These are phyloP conservation scores for Actinia equina DNA, from an alignment of 64 coral and sea anemone genomes.

Conservation along the genomic window DNA sequence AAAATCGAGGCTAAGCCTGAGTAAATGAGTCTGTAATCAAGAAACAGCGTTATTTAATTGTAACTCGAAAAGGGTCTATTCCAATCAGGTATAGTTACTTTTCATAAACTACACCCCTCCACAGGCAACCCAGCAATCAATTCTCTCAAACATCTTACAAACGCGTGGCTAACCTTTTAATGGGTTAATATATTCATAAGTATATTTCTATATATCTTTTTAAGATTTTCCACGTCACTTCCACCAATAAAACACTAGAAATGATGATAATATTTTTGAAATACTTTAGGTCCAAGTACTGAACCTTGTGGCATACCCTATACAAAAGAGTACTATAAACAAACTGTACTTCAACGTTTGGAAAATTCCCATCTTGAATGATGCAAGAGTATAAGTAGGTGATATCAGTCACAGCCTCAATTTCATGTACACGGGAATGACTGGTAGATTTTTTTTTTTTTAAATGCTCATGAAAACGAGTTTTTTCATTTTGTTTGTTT, in stretches of 20 bases:
- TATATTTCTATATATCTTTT: constrained; percentile 12
- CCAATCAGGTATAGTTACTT: no score
- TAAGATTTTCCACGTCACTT: background rate
- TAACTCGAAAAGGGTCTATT: no score
- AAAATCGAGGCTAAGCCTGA: no score
- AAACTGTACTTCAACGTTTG: background rate
- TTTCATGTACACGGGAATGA: background rate
- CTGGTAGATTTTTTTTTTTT: background rate
- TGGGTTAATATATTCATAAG: background rate
- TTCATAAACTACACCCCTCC: no score
- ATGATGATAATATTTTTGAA: background rate
- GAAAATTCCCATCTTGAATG: background rate
- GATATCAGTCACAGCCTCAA: background rate
- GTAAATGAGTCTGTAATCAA: no score
- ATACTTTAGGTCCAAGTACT: background rate
- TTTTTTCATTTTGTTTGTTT: background rate
- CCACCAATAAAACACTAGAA: background rate
- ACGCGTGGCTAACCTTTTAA: background rate
- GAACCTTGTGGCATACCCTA: background rate
- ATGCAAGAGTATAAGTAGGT: no score
- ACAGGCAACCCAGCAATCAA: no score
- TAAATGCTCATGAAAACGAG: background rate
- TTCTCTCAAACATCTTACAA: background rate
- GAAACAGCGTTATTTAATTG: no score
- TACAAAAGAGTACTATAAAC: background rate